Conservation (phyloP, 1,140 invertebrate species). For the Bombus terrestris region DNA sequence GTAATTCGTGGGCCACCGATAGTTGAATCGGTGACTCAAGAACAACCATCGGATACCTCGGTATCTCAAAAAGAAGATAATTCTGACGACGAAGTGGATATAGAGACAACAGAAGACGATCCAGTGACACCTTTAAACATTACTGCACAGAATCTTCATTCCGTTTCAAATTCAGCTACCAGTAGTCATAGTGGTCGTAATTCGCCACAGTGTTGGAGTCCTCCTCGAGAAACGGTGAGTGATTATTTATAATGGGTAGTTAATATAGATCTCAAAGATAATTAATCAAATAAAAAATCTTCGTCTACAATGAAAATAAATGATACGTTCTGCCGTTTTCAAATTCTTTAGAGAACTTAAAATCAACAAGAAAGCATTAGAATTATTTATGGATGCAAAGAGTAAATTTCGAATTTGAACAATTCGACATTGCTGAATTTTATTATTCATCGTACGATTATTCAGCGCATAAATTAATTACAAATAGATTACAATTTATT, state of each 20-base stretch:
- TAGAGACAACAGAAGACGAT: constrained; percentile 80
- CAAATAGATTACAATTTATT: too few relatives aligned
- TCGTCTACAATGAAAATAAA: not conserved
- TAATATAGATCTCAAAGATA: not conserved
- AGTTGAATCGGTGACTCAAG: constrained; percentile 62
- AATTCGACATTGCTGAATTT: too few relatives aligned
- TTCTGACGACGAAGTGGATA: constrained; percentile 80
- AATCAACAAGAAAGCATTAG: too few relatives aligned
- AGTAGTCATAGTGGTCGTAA: constrained; percentile 76
- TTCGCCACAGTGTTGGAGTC: constrained; percentile 80
- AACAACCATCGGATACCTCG: constrained; percentile 55
- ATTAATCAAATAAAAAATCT: not conserved
- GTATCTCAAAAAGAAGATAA: constrained; percentile 70
- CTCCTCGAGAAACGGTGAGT: constrained; percentile 79
- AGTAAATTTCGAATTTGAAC: too few relatives aligned
- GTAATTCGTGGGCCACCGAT: constrained; percentile 80
- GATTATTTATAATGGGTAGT: not conserved
- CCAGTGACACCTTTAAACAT: constrained; percentile 67
- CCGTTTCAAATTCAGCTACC: constrained; percentile 73
- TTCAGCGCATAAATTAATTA: too few relatives aligned
- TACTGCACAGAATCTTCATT: constrained; percentile 69
- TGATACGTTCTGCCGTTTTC: too few relatives aligned
- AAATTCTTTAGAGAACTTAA: too few relatives aligned
- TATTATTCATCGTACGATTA: too few relatives aligned
- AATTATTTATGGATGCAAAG: too few relatives aligned